Percentiles rank a stretch among this genome's conserved stretches.
These are phyloP conservation scores for Mobula hypostoma DNA, from an alignment of 2,113 vertebrate genomes.

Conservation along the genomic window DNA sequence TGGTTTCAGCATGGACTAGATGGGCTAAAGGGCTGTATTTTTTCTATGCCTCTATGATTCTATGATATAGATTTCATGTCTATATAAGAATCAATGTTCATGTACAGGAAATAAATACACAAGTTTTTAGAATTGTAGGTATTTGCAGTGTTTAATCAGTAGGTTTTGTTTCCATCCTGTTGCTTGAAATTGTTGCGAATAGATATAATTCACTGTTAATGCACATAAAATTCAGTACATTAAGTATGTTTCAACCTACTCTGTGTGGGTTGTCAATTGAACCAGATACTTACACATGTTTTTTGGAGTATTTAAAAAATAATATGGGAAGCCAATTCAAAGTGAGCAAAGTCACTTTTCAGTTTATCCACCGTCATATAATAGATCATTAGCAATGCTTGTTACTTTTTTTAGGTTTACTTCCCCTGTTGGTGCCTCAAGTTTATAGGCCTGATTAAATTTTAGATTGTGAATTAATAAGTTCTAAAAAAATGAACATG, in stretches of 20 bases:
- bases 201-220: not conserved
- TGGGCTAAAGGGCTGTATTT: too few species aligned
- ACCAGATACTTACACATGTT: not conserved
- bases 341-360: not conserved
- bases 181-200: not conserved
- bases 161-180: not conserved
- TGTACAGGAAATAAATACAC: not conserved
- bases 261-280: not conserved
- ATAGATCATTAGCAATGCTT: not conserved
- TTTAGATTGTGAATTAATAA: not conserved
- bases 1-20: too few species aligned
- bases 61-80: too few species aligned
- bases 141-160: too few species aligned
- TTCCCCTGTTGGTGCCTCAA: not conserved
- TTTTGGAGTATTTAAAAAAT: not conserved
- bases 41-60: too few species aligned
- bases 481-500: not conserved
- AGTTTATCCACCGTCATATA: not conserved
- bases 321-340: not conserved
- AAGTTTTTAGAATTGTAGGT: not conserved
- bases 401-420: not conserved
- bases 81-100: not conserved
- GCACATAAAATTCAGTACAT: not conserved
- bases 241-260: not conserved
- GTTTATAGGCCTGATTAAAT: not conserved